A percentile compares a stretch with the other conserved stretches of the same genome.
phyloP scores from a whole-genome alignment of 2,797 vertebrate genomes.

The Neosalanx taihuensis region DNA sequence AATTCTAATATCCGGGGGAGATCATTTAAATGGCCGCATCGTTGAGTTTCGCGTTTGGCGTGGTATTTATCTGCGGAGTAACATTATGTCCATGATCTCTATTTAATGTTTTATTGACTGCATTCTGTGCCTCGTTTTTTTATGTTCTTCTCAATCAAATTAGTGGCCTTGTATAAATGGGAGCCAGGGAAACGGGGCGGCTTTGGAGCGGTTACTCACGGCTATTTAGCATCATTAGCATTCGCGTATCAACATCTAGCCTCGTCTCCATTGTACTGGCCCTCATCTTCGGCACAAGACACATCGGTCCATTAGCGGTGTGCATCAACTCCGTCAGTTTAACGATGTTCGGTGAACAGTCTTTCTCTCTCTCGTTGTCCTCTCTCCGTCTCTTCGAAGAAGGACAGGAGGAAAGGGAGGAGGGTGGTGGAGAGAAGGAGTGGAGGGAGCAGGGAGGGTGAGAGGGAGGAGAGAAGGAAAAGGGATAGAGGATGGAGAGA shows the following conservation, averaged over 20 bases:
- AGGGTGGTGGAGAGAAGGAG: background rate
- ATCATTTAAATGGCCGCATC: constrained; percentile 43
- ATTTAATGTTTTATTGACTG: constrained; percentile 22
- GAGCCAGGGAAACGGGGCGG: background rate
- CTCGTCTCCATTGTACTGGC: background rate
- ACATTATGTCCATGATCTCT: constrained; percentile 24
- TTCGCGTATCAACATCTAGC: constrained; percentile 5
- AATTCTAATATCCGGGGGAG: constrained; percentile 52
- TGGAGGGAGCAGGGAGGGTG: background rate
- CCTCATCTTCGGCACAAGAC: background rate
- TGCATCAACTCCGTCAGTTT: constrained; percentile 6
- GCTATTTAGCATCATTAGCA: constrained; percentile 1
- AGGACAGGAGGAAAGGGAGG: too few species aligned
- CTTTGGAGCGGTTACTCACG: constrained; percentile 6
- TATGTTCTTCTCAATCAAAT: constrained; percentile 15
- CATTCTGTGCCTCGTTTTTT: background rate
- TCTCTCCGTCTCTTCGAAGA: constrained; percentile 21
- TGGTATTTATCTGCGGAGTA: constrained; percentile 36
- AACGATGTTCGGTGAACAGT: constrained; percentile 15
- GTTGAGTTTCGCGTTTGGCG: constrained; percentile 21
- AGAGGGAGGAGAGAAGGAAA: background rate
- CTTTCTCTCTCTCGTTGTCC: background rate
- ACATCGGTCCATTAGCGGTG: constrained; percentile 8
- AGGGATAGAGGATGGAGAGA: constrained; percentile 3
- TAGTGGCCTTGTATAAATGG: constrained; percentile 1